A percentile compares a stretch with the other conserved stretches of the same genome.
These are phyloP conservation scores for Parnassius orleans DNA, from an alignment of 2,888 invertebrate genomes.

Conservation along the genomic window DNA sequence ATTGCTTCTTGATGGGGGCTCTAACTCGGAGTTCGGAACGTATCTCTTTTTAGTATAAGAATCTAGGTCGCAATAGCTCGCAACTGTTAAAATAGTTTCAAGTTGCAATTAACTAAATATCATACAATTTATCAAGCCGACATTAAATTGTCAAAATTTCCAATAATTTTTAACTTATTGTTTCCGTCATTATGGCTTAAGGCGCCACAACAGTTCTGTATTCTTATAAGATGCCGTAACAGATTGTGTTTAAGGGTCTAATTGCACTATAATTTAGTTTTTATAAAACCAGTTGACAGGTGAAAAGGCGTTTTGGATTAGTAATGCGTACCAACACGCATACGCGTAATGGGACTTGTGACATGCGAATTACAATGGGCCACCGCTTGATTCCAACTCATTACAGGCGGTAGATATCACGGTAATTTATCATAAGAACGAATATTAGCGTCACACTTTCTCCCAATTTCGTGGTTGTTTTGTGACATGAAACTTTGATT, in stretches of 20 bases:
- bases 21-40: no score
- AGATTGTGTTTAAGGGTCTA: constrained; percentile 31
- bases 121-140: no score
- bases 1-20: no score
- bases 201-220: constrained; percentile 29
- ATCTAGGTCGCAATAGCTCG: no score
- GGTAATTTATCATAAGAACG: constrained; percentile 71
- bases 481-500: constrained; percentile 59
- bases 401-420: constrained; percentile 50
- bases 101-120: no score
- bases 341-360: constrained; percentile 48
- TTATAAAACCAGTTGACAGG: constrained; percentile 35
- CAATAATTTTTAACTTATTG: constrained; percentile 12
- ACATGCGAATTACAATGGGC: constrained; percentile 62
- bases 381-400: constrained; percentile 60
- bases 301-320: constrained; percentile 32
- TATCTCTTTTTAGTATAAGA: no score
- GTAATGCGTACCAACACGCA: constrained; percentile 50
- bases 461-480: constrained; percentile 64
- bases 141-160: no score
- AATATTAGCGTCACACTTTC: constrained; percentile 76
- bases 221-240: constrained; percentile 33
- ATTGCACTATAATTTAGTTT: constrained; percentile 33
- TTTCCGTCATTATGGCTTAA: constrained; percentile 11
- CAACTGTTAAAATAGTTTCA: no score